Evolutionary conservation across 53 echinoderm and acorn worm genomes (phyloP).

Genomic region (Holothuria leucospilota): DNA sequence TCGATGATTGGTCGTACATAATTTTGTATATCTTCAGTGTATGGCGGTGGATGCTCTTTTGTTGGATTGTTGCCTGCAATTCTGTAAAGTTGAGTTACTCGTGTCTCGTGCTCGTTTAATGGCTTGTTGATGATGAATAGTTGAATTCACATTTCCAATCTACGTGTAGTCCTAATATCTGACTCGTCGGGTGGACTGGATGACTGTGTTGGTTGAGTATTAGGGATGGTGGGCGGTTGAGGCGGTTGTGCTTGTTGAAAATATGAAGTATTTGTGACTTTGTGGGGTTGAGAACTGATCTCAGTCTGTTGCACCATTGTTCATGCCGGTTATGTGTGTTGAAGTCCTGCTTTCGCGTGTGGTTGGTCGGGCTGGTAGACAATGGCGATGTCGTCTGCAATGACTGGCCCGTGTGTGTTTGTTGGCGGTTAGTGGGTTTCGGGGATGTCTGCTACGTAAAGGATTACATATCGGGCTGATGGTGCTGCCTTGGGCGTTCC

Average conservation of each 20-base stretch:
- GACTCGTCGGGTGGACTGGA: too few relatives aligned
- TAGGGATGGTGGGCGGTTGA: too few relatives aligned
- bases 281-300: too few relatives aligned
- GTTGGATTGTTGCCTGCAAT: neutral
- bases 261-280: neutral
- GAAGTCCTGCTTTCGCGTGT: neutral
- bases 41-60: neutral
- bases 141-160: too few relatives aligned
- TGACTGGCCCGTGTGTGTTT: neutral
- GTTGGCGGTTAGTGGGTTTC: neutral
- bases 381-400: neutral
- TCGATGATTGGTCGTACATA: neutral
- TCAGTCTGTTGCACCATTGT: neutral
- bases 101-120: neutral
- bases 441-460: neutral
- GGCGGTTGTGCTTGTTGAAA: neutral
- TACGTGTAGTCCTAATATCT: too few relatives aligned
- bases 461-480: neutral
- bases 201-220: too few relatives aligned
- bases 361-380: neutral
- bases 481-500: constrained; percentile 1
- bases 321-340: too few relatives aligned
- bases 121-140: too few relatives aligned
- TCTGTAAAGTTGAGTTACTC: neutral
- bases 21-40: neutral